Evolutionary conservation across 1,140 invertebrate species (phyloP).

Genomic region (Diachasmimorpha longicaudata): DNA sequence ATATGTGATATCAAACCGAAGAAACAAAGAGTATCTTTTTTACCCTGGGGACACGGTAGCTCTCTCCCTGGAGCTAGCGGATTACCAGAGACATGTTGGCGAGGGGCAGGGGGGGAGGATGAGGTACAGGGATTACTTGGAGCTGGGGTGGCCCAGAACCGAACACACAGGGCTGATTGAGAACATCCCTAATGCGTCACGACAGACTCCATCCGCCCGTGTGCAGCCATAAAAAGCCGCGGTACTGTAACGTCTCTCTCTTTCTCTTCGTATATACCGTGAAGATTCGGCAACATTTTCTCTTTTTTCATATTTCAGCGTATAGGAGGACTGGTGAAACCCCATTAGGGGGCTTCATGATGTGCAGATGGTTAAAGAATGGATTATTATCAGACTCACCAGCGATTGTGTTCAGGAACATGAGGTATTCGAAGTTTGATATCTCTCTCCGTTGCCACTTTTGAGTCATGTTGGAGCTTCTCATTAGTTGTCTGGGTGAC

Average conservation of each 20-base stretch:
- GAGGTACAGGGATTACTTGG: constrained; percentile 47
- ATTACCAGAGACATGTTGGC: background rate
- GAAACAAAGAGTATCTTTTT: constrained; percentile 16
- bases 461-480: constrained; percentile 99
- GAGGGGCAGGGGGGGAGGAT: constrained; percentile 19
- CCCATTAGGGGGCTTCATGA: background rate
- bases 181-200: constrained; percentile 60
- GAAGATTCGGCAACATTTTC: background rate
- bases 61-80: background rate
- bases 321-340: background rate
- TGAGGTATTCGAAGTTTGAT: constrained; percentile 99
- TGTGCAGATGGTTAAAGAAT: background rate
- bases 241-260: constrained; percentile 25
- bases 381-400: constrained; percentile 67
- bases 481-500: constrained; percentile 96
- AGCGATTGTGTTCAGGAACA: constrained; percentile 99
- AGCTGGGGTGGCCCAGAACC: constrained; percentile 41
- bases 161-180: constrained; percentile 58
- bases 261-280: background rate
- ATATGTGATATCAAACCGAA: constrained; percentile 20
- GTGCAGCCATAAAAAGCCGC: constrained; percentile 44
- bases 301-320: background rate
- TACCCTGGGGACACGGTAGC: background rate
- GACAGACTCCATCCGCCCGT: constrained; percentile 62
- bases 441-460: constrained; percentile 99